A percentile compares a stretch with the other conserved stretches of the same genome.
phyloP scores from a whole-genome alignment of 1,140 invertebrate genomes.

The Brachionus calyciflorus region DNA sequence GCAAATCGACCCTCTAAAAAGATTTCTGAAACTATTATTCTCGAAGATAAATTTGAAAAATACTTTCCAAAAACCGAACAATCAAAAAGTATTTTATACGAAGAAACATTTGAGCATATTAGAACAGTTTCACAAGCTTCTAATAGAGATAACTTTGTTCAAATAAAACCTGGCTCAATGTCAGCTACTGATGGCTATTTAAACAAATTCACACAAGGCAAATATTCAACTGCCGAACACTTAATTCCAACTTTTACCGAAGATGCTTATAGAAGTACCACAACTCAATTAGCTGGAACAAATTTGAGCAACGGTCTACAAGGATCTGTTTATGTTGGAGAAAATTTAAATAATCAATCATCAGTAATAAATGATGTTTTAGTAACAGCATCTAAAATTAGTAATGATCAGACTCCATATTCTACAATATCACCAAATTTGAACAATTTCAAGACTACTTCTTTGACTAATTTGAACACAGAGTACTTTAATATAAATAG shows the following conservation, averaged over 20 bases:
- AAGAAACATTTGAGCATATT: conserved; percentile 30
- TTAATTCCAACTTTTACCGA: too few relatives aligned
- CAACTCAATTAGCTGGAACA: not conserved
- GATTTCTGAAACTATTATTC: too few relatives aligned
- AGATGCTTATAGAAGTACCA: too few relatives aligned
- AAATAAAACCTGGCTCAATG: not conserved
- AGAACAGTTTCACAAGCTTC: not conserved
- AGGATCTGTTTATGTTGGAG: not conserved
- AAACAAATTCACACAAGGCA: not conserved
- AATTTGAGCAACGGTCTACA: not conserved
- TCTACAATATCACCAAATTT: not conserved
- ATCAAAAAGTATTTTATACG: conserved; percentile 11
- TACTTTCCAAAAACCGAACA: not conserved
- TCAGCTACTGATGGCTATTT: not conserved
- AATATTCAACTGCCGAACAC: not conserved
- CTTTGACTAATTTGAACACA: not conserved
- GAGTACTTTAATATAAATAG: too few relatives aligned
- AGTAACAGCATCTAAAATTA: conserved; percentile 1
- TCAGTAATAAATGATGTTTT: not conserved
- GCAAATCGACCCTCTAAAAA: too few relatives aligned
- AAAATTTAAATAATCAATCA: not conserved
- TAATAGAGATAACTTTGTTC: not conserved
- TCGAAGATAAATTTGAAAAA: too few relatives aligned
- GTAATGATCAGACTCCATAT: not conserved
- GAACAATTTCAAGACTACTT: not conserved